phyloP scores from a whole-genome alignment of 1,140 invertebrate genomes.

The Rhagoletis zephyria region DNA sequence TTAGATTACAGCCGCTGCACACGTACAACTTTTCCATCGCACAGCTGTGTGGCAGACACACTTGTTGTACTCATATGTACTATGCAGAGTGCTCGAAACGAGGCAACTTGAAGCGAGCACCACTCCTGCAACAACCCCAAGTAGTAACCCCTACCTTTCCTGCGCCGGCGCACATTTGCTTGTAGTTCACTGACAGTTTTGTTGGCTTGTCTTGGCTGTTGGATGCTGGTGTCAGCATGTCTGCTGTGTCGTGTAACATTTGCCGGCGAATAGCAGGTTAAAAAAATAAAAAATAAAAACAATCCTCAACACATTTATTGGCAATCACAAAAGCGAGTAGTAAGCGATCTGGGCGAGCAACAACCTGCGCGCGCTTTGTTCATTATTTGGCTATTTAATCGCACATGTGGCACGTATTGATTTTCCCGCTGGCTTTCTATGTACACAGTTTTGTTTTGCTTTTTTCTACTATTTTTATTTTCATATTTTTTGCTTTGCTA shows the following conservation, averaged over 20 bases:
- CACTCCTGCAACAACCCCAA: constrained; percentile 20
- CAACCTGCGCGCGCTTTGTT: constrained; percentile 23
- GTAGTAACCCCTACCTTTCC: background rate
- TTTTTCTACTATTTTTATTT: background rate
- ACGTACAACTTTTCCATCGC: background rate
- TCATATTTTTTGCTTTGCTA: background rate
- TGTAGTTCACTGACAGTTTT: constrained; percentile 9
- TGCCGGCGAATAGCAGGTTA: background rate
- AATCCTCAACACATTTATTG: background rate
- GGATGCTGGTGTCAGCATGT: constrained; percentile 24
- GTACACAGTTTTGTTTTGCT: background rate
- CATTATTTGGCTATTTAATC: constrained; percentile 38
- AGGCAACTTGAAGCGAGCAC: background rate
- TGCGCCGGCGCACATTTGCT: constrained; percentile 1
- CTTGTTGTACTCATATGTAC: too few relatives aligned
- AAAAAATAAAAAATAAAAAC: background rate
- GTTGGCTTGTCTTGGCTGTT: background rate
- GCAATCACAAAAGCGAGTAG: background rate
- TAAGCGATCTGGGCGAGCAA: constrained; percentile 18
- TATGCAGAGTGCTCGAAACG: background rate
- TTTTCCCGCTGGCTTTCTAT: constrained; percentile 19
- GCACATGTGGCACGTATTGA: constrained; percentile 31
- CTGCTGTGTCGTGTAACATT: constrained; percentile 44
- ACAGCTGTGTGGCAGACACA: background rate
- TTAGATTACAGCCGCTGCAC: background rate